Conservation (phyloP, 2,113 vertebrate species). For the Grantiella picta region DNA sequence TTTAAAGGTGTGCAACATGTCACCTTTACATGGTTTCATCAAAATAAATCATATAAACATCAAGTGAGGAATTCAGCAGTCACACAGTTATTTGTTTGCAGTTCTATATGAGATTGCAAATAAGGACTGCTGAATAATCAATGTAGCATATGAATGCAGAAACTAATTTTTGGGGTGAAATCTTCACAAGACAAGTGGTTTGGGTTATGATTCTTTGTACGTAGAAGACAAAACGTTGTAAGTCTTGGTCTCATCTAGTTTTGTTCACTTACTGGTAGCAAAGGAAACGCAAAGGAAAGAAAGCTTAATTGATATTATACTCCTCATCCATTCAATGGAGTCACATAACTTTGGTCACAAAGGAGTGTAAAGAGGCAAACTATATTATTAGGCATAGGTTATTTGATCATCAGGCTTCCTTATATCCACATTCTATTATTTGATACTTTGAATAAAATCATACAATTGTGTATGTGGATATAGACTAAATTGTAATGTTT, state of each 20-base stretch:
- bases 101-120: background rate
- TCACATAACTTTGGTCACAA: background rate
- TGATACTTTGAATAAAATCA: background rate
- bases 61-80: background rate
- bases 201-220: background rate
- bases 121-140: background rate
- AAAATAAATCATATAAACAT: background rate
- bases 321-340: background rate
- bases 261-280: background rate
- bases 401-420: background rate
- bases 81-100: background rate
- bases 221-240: background rate
- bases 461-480: background rate
- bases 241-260: background rate
- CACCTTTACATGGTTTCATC: fast-evolving
- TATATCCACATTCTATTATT: background rate
- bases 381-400: background rate
- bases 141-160: background rate
- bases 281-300: background rate
- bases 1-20: background rate
- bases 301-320: background rate
- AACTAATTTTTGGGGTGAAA: background rate
- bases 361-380: background rate
- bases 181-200: background rate
- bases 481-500: background rate